Base-by-base conservation (phyloP, 2,888 invertebrate genomes). In the Prenolepis imparis region DNA sequence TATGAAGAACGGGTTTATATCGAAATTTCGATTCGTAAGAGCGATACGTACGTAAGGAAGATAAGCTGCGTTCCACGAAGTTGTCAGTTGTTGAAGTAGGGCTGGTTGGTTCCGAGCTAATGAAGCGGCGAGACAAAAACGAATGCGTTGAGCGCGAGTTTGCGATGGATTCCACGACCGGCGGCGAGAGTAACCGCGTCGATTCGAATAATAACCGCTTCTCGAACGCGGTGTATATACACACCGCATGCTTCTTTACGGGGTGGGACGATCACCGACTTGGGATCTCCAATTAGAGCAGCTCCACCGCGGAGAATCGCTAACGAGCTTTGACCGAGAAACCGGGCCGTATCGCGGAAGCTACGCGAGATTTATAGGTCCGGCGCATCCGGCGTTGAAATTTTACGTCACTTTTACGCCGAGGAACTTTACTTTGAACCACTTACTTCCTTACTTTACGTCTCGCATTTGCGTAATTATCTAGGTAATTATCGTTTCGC, bases 271-370 rank as follows among this genome's bases (percentile, higher is more conserved):
- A 86, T 80, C 52, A 39, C 83, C 78, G 72, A 80, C 61, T 61
- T 48, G 80, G 84, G 84, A 87, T 89, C 89, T 86, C 86, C 89
- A 89, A 89, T 89, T 89, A 89, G 84, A 88, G 89, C 86, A 84
- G 85, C 86, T 85, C 82, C 75, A 81, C 82, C 86, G 73, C 83
- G 70, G 66, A 73, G 89, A 89, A 89, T 88, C 86, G 84, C 86
- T 89, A 89, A 89, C 89, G 89, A 89, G 89, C 85, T 86, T 88
- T 89, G 89, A 86, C 84, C 88, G 89, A 89, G 89, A 89, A 87
- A 85, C 88, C 83, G 64, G 82, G 80, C 72, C 70, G 78, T 86
- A 89, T 89, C 89, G 86, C 66, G 80, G 89, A 84, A 73, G 80
- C 75, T 89, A 82, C 75, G 28, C 67, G 77, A 85, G 89, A 89